These are phyloP conservation scores for Dascyllus trimaculatus DNA, from an alignment of 2,113 vertebrate species.

Conservation along the genomic window DNA sequence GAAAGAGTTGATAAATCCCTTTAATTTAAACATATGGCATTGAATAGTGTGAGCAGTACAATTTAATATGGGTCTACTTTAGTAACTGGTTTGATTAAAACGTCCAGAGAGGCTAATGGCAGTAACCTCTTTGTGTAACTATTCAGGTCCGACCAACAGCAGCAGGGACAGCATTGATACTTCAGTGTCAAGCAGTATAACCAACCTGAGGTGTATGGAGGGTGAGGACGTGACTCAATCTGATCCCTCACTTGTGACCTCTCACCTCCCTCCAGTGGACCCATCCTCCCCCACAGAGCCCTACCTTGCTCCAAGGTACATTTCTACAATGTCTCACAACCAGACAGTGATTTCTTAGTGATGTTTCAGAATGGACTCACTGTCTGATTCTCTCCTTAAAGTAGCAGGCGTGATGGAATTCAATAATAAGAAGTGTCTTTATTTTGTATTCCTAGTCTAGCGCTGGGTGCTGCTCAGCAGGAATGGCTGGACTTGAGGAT, in stretches of 20 bases:
- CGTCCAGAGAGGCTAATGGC: neutral
- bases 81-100: too few relatives aligned
- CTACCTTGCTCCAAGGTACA: conserved; percentile 72
- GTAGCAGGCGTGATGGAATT: too few relatives aligned
- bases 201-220: conserved; percentile 61
- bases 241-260: conserved; percentile 25
- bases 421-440: neutral
- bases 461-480: conserved; percentile 61
- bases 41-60: too few relatives aligned
- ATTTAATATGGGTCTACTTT: too few relatives aligned
- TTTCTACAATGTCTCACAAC: neutral
- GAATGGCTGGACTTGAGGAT: conserved; percentile 75
- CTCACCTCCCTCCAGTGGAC: conserved; percentile 42
- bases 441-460: conserved; percentile 40
- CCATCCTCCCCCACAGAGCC: conserved; percentile 44
- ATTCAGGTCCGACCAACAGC: conserved; percentile 52
- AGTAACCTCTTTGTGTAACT: conserved; percentile 7
- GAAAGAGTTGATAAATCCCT: too few relatives aligned
- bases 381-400: too few relatives aligned
- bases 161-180: conserved; percentile 44
- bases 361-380: too few relatives aligned
- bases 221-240: conserved; percentile 44
- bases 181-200: conserved; percentile 48
- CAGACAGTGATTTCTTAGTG: too few relatives aligned
- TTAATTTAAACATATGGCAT: too few relatives aligned